phyloP scores from a whole-genome alignment of 53 echinoderm and acorn worm genomes.

The Arbacia lixula region DNA sequence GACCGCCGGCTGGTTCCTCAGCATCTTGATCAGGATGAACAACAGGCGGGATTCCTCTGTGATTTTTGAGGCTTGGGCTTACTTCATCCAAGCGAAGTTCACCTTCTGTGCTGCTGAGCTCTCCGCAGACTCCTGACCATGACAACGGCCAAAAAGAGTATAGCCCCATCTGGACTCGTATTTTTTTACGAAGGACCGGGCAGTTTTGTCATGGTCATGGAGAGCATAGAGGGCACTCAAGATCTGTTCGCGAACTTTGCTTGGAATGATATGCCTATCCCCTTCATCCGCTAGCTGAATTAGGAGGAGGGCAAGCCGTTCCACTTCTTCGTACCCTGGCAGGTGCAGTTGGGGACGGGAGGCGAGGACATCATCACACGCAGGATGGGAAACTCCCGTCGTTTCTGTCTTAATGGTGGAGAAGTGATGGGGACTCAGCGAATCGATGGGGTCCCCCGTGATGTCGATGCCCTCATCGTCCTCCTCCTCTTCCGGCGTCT shows the following conservation, averaged over 20 bases:
- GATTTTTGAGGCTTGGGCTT: slow-evolving; percentile 45
- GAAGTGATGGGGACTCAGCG: slow-evolving; percentile 20
- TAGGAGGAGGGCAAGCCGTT: slow-evolving; percentile 54
- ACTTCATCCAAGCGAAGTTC: slow-evolving; percentile 61
- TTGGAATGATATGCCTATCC: slow-evolving; percentile 47
- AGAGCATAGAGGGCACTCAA: slow-evolving; percentile 27
- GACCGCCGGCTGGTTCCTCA: slow-evolving; percentile 32
- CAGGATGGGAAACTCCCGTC: slow-evolving; percentile 36
- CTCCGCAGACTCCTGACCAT: slow-evolving; percentile 25
- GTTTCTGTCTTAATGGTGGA: slow-evolving; percentile 5
- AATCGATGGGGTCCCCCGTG: slow-evolving; percentile 41
- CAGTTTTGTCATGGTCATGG: slow-evolving; percentile 61
- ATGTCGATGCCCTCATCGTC: background rate
- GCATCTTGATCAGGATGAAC: slow-evolving; percentile 47
- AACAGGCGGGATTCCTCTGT: slow-evolving; percentile 53
- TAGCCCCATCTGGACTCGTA: slow-evolving; percentile 68
- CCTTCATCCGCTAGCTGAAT: slow-evolving; percentile 45
- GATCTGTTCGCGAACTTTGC: slow-evolving; percentile 49
- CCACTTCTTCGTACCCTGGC: slow-evolving; percentile 67
- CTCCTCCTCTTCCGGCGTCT: slow-evolving; percentile 1
- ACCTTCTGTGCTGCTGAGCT: slow-evolving; percentile 65
- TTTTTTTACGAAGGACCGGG: slow-evolving; percentile 39
- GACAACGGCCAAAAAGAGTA: slow-evolving; percentile 57
- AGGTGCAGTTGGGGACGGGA: slow-evolving; percentile 55
- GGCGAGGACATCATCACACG: slow-evolving; percentile 48